Base-by-base conservation (phyloP, 1,140 invertebrate genomes). In the Telenomus remus region DNA sequence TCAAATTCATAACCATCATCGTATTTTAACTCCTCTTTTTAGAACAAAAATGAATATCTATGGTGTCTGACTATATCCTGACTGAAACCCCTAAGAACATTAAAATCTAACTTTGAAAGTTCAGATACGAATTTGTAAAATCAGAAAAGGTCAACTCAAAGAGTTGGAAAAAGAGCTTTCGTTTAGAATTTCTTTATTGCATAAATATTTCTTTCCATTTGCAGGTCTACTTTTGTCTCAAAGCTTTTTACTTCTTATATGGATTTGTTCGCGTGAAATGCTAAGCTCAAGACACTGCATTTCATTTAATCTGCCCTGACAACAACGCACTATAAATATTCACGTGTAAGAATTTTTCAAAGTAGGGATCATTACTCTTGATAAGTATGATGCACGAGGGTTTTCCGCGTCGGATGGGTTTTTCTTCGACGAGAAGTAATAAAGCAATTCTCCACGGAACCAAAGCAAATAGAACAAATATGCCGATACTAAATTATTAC, bases 271-370 rank as follows among this genome's bases (percentile, higher is more conserved):
- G 11, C 39, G 11, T 19, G 49, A 48, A 68, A 37, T 59, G 13
- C 13, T 47, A 43, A 65, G 35, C 9, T 19, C 15, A 39, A 37
- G 53, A 65, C 42, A 65, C 53, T 54, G 60, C 59, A 65, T 72
- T 72, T 60, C 48, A 72, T 72, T 53, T 72, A 72, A 72, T 64
- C 43, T 59, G 16, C 34, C 43, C 1, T 64, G 69, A 72, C 60
- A 72, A 72, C 54, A 50, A 47, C 42, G 35, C 42, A 59, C 53
- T 64, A 72, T 72, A 72, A 72, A 72, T 72, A 72, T 72, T 72
- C 53, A 64, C 8, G 47, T 37, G 51, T 61, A 71, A 71, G 47
- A 71, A 71, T 50, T 56, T 27, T 71, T 16, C 47, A 34, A 59
- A 53, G 54, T 54, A 51, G 15, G 42, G 54, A 64, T 64, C 69